These are phyloP conservation scores for Steinernema hermaphroditum DNA, from an alignment of 2,888 invertebrate genomes.

Conservation along the genomic window DNA sequence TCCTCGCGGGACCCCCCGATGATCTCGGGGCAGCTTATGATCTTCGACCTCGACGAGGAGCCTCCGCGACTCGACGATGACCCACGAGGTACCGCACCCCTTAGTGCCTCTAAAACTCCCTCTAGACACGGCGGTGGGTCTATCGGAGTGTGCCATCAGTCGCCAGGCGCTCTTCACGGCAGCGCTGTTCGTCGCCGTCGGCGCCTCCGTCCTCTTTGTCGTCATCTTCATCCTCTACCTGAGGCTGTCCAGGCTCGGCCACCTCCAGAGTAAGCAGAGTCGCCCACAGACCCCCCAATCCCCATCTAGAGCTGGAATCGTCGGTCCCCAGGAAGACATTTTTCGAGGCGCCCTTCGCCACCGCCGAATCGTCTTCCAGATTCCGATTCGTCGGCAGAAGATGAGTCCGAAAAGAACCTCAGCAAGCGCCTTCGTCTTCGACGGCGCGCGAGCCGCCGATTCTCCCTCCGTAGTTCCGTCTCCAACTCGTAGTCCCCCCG, in stretches of 20 bases:
- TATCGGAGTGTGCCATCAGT: constrained; percentile 48
- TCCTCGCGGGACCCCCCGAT: constrained; percentile 45
- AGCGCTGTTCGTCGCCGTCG: constrained; percentile 16
- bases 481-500: too few relatives aligned
- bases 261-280: not conserved
- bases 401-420: constrained; percentile 2
- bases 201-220: constrained; percentile 26
- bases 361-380: not conserved
- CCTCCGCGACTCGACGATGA: constrained; percentile 47
- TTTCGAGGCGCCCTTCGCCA: not conserved
- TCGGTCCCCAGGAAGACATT: not conserved
- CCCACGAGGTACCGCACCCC: not conserved
- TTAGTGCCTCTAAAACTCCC: not conserved
- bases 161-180: constrained; percentile 37
- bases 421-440: too few relatives aligned
- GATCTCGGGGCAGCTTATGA: constrained; percentile 64
- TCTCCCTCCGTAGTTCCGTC: too few relatives aligned
- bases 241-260: not conserved
- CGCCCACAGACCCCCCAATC: not conserved
- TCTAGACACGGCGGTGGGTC: constrained; percentile 8
- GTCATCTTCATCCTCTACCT: constrained; percentile 20
- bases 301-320: not conserved
- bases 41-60: constrained; percentile 66
- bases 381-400: constrained; percentile 16
- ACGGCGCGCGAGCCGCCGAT: too few relatives aligned